Percentiles rank a stretch among this genome's conserved stretches.
Conservation (phyloP, 2,113 vertebrate genomes). For the Thinocorus orbignyianus region DNA sequence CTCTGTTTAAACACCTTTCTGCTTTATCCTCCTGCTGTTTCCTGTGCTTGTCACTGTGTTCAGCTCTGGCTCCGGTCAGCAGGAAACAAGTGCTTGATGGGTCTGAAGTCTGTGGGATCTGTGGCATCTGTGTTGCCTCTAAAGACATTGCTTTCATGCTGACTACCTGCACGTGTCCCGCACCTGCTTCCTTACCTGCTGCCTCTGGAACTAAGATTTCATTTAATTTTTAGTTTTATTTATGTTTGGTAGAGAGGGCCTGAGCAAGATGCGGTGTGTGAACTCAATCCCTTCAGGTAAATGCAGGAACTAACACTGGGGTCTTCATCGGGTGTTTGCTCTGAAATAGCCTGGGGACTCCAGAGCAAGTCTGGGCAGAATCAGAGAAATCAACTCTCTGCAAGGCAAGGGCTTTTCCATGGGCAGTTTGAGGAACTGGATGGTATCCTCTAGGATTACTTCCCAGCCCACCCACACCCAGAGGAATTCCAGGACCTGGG, state of each 20-base stretch:
- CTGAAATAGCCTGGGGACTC: not conserved
- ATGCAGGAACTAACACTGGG: not conserved
- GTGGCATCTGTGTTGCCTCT: too few species aligned
- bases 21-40: not conserved
- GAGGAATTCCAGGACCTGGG: not conserved
- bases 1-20: not conserved
- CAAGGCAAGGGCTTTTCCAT: constrained; percentile 69
- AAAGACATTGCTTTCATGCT: not conserved
- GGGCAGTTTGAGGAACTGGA: not conserved
- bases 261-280: not conserved
- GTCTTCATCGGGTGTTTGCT: not conserved
- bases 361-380: not conserved
- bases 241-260: not conserved
- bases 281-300: not conserved
- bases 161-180: not conserved
- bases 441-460: not conserved
- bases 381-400: constrained; percentile 75
- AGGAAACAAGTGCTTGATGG: not conserved
- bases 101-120: not conserved
- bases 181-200: not conserved
- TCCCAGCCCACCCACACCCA: not conserved
- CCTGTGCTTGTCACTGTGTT: not conserved
- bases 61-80: not conserved
- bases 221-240: not conserved
- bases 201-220: not conserved